A percentile compares a stretch with the other conserved stretches of the same genome.
phyloP scores from a whole-genome alignment of 2,888 invertebrate species.

The Agriopis leucophaearia region DNA sequence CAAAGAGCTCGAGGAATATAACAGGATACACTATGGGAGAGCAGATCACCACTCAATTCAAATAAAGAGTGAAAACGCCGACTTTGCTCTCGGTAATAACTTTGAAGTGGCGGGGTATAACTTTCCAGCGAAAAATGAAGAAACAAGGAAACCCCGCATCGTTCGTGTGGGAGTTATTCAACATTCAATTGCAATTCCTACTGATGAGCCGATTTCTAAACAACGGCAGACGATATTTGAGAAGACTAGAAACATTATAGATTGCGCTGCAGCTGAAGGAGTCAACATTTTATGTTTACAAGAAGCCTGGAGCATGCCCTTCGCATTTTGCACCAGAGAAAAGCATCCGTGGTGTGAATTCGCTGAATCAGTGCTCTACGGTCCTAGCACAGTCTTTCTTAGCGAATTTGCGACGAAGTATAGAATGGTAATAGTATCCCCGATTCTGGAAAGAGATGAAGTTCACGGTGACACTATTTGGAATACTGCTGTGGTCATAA shows the following conservation, averaged over 20 bases:
- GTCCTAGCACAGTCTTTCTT: constrained; percentile 93
- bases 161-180: constrained; percentile 95
- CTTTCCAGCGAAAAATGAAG: constrained; percentile 90
- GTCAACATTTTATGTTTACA: constrained; percentile 97
- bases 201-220: constrained; percentile 89
- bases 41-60: constrained; percentile 79
- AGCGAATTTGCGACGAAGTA: constrained; percentile 91
- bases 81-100: constrained; percentile 75
- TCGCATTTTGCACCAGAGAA: constrained; percentile 98
- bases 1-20: constrained; percentile 88
- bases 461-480: constrained; percentile 94
- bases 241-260: constrained; percentile 91
- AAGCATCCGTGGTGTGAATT: constrained; percentile 99
- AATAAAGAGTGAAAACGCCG: constrained; percentile 2
- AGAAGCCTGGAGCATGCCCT: constrained; percentile 99
- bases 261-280: constrained; percentile 90
- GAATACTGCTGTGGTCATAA: constrained; percentile 98
- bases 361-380: constrained; percentile 95
- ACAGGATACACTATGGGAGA: constrained; percentile 92
- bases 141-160: constrained; percentile 89
- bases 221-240: constrained; percentile 93
- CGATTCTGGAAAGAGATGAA: constrained; percentile 97
- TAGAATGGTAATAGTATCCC: constrained; percentile 97
- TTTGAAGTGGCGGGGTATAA: constrained; percentile 92
- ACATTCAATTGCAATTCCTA: constrained; percentile 92